phyloP scores from a whole-genome alignment of 2,797 vertebrate species.

The Neoniphon sammara region DNA sequence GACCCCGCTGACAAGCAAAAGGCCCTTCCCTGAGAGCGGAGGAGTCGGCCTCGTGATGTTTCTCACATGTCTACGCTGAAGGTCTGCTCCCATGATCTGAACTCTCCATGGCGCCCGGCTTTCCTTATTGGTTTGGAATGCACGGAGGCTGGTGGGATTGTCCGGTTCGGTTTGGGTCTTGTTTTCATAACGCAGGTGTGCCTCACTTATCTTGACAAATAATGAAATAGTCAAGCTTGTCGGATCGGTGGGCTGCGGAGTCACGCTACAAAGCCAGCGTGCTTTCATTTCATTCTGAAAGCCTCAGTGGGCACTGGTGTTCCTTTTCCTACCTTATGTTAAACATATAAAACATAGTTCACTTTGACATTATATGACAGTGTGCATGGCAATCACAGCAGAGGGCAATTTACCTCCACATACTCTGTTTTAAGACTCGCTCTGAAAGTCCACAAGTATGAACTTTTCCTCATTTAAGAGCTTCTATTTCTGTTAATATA shows the following conservation, averaged over 20 bases:
- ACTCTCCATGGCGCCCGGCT: constrained; percentile 61
- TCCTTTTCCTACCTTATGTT: constrained; percentile 7
- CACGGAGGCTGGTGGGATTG: constrained; percentile 36
- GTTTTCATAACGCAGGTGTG: constrained; percentile 65
- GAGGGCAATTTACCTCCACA: neutral
- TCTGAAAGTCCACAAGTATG: neutral
- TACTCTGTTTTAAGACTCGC: neutral
- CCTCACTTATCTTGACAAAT: constrained; percentile 47
- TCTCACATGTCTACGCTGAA: constrained; percentile 70
- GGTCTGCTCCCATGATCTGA: constrained; percentile 60
- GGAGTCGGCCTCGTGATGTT: constrained; percentile 66
- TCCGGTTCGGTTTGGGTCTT: constrained; percentile 50
- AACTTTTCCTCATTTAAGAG: neutral
- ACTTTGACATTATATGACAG: constrained; percentile 1
- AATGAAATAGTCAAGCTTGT: constrained; percentile 25
- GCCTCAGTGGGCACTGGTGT: constrained; percentile 10
- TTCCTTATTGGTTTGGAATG: constrained; percentile 65
- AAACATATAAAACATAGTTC: neutral
- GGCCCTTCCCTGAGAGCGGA: constrained; percentile 56
- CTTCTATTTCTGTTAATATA: neutral
- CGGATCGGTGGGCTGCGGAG: constrained; percentile 25
- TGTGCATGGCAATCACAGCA: neutral
- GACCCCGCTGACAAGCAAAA: constrained; percentile 71
- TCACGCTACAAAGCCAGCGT: constrained; percentile 16
- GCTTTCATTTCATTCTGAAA: constrained; percentile 21